A percentile compares a stretch with the other conserved stretches of the same genome.
phyloP scores from a whole-genome alignment of 2,113 vertebrate genomes.

The Ptilorrhoa leucosticta region DNA sequence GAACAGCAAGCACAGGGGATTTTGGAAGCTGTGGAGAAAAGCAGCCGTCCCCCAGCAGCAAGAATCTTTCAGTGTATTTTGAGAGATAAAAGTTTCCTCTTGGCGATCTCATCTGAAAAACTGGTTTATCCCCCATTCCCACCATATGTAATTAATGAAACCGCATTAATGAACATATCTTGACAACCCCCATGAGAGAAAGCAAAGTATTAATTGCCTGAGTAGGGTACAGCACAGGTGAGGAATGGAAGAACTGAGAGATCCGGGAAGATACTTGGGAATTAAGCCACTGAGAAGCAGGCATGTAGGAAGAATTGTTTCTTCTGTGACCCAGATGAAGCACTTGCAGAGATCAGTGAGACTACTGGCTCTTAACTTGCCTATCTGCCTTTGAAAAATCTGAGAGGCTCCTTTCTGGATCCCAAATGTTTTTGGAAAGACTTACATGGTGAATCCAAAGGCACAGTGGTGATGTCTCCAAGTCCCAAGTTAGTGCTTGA shows the following conservation, averaged over 20 bases:
- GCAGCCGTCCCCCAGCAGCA: background rate
- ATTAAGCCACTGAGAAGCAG: background rate
- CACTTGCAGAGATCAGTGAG: background rate
- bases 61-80: background rate
- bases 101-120: background rate
- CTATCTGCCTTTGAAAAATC: background rate
- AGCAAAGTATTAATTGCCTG: background rate
- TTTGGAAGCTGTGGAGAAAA: background rate
- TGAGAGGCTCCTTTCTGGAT: background rate
- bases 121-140: background rate
- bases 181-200: background rate
- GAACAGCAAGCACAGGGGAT: background rate
- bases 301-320: background rate
- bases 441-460: background rate
- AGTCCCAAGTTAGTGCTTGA: background rate
- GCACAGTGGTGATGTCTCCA: background rate
- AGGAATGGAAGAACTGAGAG: background rate
- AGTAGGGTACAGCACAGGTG: background rate
- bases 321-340: background rate
- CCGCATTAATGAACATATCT: accelerated
- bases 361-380: background rate
- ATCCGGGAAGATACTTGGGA: background rate
- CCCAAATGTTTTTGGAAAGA: background rate
- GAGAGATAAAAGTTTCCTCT: background rate
- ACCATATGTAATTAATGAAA: accelerated